Percentiles rank a stretch among this genome's conserved stretches.
Evolutionary conservation across 1,140 invertebrate species (phyloP).

Genomic region (Tribolium castaneum): DNA sequence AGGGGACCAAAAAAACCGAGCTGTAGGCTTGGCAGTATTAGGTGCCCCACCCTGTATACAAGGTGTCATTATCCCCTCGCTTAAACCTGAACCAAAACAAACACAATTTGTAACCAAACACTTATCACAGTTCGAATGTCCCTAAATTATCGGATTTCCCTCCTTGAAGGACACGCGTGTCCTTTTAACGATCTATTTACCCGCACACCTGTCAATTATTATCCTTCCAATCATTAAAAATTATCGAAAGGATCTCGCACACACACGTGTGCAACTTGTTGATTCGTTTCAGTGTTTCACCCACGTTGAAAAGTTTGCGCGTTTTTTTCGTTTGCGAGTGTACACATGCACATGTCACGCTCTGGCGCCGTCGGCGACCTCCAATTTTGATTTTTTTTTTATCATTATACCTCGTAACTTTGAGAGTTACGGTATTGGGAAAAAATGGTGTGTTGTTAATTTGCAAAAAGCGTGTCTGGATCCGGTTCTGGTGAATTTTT

Average conservation of each 20-base stretch:
- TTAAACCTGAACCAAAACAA: not conserved
- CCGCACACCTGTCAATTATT: not conserved
- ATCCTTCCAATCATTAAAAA: not conserved
- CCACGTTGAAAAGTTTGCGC: not conserved
- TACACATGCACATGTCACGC: not conserved
- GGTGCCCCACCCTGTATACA: not conserved
- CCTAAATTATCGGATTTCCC: not conserved
- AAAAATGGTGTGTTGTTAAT: no score
- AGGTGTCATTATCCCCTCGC: not conserved
- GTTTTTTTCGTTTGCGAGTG: not conserved
- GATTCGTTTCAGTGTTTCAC: not conserved
- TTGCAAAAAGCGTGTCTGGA: not conserved
- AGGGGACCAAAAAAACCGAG: no score
- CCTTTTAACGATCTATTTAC: not conserved
- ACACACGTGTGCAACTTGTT: not conserved
- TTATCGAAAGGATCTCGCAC: not conserved
- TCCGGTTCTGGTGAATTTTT: not conserved
- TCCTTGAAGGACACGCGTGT: not conserved
- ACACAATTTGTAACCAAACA: not conserved
- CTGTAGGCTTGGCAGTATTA: no score
- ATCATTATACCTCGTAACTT: not conserved
- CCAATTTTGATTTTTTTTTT: not conserved
- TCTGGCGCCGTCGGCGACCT: slow-evolving; percentile 15
- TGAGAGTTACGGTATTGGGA: not conserved
- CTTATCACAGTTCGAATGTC: not conserved